Percentiles rank a stretch among this genome's conserved stretches.
These are phyloP conservation scores for Formica selysi DNA, from an alignment of 1,140 invertebrate genomes.

Conservation along the genomic window DNA sequence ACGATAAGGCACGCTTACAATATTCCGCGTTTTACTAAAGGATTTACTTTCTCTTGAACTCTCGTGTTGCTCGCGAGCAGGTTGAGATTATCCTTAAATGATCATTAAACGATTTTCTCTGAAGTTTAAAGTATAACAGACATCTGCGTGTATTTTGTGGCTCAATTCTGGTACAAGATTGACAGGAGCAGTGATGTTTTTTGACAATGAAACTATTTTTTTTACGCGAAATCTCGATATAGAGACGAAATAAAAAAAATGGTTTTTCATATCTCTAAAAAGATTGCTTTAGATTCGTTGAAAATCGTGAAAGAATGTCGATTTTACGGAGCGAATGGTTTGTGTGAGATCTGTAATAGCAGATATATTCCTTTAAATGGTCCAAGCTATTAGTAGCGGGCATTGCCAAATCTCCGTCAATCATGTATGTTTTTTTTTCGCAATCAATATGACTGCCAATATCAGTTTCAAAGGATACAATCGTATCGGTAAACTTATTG, in stretches of 20 bases:
- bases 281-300: background rate
- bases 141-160: background rate
- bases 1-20: background rate
- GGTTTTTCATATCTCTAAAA: background rate
- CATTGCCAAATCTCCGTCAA: slow-evolving; percentile 54
- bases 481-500: slow-evolving; percentile 73
- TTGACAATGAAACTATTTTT: background rate
- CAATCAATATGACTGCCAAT: slow-evolving; percentile 35
- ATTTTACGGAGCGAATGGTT: background rate
- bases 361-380: slow-evolving; percentile 38
- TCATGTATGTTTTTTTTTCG: slow-evolving; percentile 43
- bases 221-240: background rate
- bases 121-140: slow-evolving; percentile 22
- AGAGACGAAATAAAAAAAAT: background rate
- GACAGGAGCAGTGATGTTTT: background rate
- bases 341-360: slow-evolving; percentile 1
- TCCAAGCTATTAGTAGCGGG: slow-evolving; percentile 26
- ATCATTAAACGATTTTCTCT: background rate
- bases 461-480: slow-evolving; percentile 53
- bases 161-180: background rate
- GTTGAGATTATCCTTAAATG: slow-evolving; percentile 41
- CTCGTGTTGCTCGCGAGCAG: background rate
- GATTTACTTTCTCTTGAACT: background rate
- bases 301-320: background rate
- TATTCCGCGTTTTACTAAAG: background rate